Evolutionary conservation across 2,888 invertebrate genomes (phyloP).

Genomic region (Sarcophaga rosellei): DNA sequence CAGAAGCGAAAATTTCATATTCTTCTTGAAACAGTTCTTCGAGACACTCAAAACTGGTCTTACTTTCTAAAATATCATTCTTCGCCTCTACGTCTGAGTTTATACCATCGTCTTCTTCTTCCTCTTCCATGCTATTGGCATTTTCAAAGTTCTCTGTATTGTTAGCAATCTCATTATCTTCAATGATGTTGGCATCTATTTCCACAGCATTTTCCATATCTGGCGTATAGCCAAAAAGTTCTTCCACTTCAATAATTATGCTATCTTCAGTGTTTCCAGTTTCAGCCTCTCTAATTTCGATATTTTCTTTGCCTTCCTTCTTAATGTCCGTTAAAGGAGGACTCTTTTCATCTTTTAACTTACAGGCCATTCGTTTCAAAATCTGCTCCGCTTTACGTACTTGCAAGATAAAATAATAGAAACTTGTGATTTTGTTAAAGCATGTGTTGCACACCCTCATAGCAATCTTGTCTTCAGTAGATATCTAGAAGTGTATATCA

Average conservation of each 20-base stretch:
- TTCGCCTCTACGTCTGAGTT: neutral
- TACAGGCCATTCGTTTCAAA: slow-evolving; percentile 49
- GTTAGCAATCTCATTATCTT: neutral
- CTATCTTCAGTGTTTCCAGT: neutral
- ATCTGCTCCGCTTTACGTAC: slow-evolving; percentile 63
- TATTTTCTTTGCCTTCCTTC: neutral
- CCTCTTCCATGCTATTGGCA: neutral
- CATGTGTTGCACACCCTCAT: slow-evolving; percentile 65
- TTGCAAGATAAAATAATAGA: slow-evolving; percentile 67
- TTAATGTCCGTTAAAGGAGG: neutral
- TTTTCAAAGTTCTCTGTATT: neutral
- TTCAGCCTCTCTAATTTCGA: slow-evolving; percentile 9
- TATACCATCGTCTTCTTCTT: neutral
- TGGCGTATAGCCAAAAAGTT: slow-evolving; percentile 10
- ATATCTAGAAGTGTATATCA: slow-evolving; percentile 43
- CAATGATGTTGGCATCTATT: neutral
- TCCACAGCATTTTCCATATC: neutral
- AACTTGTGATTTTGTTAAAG: slow-evolving; percentile 52
- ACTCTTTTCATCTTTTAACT: slow-evolving; percentile 4
- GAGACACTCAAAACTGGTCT: neutral
- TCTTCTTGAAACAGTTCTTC: neutral
- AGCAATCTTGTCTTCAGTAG: slow-evolving; percentile 50
- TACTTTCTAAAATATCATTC: neutral
- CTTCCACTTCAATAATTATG: slow-evolving; percentile 14
- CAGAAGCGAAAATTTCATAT: neutral